Evolutionary conservation across 2,113 vertebrate species (phyloP).

Genomic region (Anas platyrhynchos): DNA sequence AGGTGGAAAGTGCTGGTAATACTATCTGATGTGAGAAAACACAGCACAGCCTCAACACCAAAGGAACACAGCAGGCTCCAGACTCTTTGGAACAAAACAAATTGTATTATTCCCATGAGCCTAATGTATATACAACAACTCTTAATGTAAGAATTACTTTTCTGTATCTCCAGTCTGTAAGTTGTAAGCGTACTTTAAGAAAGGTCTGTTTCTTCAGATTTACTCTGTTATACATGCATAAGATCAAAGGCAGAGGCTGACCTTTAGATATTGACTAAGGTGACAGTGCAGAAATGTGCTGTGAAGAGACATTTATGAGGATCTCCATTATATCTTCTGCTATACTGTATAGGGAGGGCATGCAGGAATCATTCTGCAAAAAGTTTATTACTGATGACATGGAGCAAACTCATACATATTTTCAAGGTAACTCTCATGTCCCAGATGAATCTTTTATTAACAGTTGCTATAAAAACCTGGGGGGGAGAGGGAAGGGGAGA

Average conservation of each 20-base stretch:
- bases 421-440: not conserved
- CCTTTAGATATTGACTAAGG: not conserved
- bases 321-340: not conserved
- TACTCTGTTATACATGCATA: fast-evolving
- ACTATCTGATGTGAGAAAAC: not conserved
- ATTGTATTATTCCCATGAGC: fast-evolving
- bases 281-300: not conserved
- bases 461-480: not conserved
- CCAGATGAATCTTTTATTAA: not conserved
- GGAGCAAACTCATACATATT: not conserved
- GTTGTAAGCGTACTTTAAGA: not conserved
- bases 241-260: not conserved
- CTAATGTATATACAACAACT: not conserved
- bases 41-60: not conserved
- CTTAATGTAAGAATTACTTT: not conserved
- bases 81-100: not conserved
- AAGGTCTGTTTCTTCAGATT: not conserved
- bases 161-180: not conserved
- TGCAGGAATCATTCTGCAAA: not conserved
- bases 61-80: not conserved
- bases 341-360: not conserved
- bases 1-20: not conserved
- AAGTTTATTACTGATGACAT: not conserved
- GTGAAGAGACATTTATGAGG: not conserved
- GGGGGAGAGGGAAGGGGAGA: not conserved